Conservation (phyloP, 2,888 invertebrate genomes). For the Blera fallax region DNA sequence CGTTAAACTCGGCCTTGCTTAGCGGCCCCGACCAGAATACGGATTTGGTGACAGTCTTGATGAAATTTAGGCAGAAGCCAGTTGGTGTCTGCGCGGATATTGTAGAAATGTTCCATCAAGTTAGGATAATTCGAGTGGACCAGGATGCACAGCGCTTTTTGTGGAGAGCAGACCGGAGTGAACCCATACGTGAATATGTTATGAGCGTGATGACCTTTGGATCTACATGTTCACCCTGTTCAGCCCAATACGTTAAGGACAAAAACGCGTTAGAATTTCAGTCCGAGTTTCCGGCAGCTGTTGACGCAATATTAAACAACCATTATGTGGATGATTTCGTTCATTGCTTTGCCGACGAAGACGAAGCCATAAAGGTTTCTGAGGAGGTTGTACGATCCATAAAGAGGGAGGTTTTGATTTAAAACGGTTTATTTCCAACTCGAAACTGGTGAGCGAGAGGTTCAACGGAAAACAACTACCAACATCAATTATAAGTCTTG, state of each 20-base stretch:
- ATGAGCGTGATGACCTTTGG: constrained; percentile 74
- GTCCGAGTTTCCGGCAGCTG: constrained; percentile 41
- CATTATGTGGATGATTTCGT: constrained; percentile 54
- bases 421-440: constrained; percentile 42
- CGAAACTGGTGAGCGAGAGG: neutral
- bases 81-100: constrained; percentile 76
- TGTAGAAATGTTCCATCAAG: constrained; percentile 77
- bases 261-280: constrained; percentile 40
- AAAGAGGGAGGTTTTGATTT: neutral
- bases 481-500: no score
- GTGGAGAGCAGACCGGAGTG: constrained; percentile 65
- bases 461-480: neutral
- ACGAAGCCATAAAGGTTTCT: constrained; percentile 2
- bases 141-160: constrained; percentile 74
- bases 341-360: constrained; percentile 18
- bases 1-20: constrained; percentile 74
- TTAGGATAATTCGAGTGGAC: constrained; percentile 74
- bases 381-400: constrained; percentile 20
- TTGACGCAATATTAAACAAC: constrained; percentile 46
- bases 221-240: constrained; percentile 66
- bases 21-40: constrained; percentile 76
- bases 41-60: constrained; percentile 74
- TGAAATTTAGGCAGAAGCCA: constrained; percentile 74
- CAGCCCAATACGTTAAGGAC: constrained; percentile 70
- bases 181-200: constrained; percentile 39